These are phyloP conservation scores for Squalus acanthias DNA, from an alignment of 2,797 vertebrate genomes.

Conservation along the genomic window DNA sequence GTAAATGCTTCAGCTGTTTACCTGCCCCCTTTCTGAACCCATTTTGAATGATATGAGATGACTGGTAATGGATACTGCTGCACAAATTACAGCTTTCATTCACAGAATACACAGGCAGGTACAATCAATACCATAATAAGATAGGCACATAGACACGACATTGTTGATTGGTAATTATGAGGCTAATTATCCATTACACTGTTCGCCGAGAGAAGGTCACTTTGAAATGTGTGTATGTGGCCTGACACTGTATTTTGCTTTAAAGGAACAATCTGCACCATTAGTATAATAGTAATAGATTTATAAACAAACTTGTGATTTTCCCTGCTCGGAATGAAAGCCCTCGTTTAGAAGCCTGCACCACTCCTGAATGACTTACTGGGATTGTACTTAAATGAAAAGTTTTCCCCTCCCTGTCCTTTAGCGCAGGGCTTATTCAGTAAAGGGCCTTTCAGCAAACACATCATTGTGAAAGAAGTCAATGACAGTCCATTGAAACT, in stretches of 20 bases:
- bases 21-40: neutral
- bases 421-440: neutral
- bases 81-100: conserved; percentile 23
- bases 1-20: neutral
- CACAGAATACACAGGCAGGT: neutral
- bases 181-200: conserved; percentile 51
- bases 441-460: neutral
- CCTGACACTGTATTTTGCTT: conserved; percentile 41
- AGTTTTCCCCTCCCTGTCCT: neutral
- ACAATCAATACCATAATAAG: conserved; percentile 33
- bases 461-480: neutral
- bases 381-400: neutral
- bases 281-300: neutral
- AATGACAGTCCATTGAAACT: neutral
- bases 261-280: conserved; percentile 45
- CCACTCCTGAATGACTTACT: neutral
- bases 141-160: neutral
- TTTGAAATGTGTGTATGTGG: conserved; percentile 42
- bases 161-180: conserved; percentile 47
- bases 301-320: neutral
- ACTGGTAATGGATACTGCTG: neutral
- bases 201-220: conserved; percentile 51
- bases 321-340: too few species aligned
- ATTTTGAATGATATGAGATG: neutral
- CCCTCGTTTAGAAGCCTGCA: neutral